Percentiles rank a stretch among this genome's conserved stretches.
Evolutionary conservation across 2,797 vertebrate species (phyloP).

Genomic region (Hydrolagus colliei): DNA sequence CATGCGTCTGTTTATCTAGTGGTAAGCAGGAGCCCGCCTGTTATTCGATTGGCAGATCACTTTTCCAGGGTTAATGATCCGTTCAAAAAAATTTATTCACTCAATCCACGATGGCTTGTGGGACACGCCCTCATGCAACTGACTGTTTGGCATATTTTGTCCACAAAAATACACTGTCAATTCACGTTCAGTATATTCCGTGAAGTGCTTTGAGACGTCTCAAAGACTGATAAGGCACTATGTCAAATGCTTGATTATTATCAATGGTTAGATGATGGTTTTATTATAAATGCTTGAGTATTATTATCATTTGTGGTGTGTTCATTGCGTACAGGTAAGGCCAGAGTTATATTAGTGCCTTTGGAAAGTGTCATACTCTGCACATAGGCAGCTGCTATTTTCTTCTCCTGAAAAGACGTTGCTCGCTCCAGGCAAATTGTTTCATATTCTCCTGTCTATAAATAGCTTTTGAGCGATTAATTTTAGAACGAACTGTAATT

Average conservation of each 20-base stretch:
- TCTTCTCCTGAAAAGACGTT: background rate
- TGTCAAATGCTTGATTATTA: background rate
- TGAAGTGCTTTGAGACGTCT: background rate
- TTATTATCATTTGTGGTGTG: background rate
- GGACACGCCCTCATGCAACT: no score
- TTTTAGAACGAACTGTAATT: background rate
- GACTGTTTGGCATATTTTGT: no score
- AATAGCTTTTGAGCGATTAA: slow-evolving; percentile 6
- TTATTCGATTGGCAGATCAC: no score
- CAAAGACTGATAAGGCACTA: background rate
- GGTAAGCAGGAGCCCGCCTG: no score
- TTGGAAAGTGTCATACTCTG: background rate
- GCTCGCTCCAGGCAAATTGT: background rate
- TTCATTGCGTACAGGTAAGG: background rate
- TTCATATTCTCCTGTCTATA: background rate
- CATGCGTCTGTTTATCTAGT: no score
- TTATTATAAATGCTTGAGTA: no score
- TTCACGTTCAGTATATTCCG: background rate
- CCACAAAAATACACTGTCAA: no score
- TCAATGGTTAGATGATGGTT: background rate
- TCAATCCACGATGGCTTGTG: no score
- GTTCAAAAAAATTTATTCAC: no score
- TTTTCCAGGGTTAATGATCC: no score
- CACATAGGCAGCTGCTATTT: background rate
- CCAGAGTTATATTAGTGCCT: no score